Evolutionary conservation across 2,888 invertebrate species (phyloP).

Genomic region (Hoplodrina ambigua): DNA sequence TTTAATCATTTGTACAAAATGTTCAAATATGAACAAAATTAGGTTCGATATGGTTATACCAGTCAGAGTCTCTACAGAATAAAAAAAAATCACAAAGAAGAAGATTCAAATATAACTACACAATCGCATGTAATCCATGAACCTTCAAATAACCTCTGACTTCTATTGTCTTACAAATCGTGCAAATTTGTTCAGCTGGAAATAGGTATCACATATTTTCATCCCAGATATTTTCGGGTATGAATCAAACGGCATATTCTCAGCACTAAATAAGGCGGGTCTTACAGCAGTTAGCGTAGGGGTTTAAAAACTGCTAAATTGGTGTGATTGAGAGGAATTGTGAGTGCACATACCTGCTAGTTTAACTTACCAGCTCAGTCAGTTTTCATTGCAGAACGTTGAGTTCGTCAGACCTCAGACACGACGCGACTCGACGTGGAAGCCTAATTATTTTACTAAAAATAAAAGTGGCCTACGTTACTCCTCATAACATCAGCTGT

Average conservation of each 20-base stretch:
- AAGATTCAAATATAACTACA: background rate
- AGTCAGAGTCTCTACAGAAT: too few species aligned
- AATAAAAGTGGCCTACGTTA: too few species aligned
- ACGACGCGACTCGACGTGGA: too few species aligned
- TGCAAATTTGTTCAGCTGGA: constrained; percentile 1
- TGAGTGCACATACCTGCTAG: constrained; percentile 39
- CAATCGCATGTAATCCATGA: background rate
- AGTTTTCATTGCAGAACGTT: background rate
- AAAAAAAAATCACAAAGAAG: too few species aligned
- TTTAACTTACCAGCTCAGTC: constrained; percentile 1
- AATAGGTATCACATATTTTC: constrained; percentile 4
- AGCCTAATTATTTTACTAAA: too few species aligned
- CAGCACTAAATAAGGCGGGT: constrained; percentile 32
- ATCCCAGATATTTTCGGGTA: constrained; percentile 44
- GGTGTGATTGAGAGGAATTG: constrained; percentile 46
- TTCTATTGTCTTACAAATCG: constrained; percentile 10
- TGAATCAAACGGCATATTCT: constrained; percentile 45
- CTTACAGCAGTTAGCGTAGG: constrained; percentile 39
- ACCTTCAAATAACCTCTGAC: constrained; percentile 6
- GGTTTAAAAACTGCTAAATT: constrained; percentile 56
- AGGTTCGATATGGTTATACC: too few species aligned
- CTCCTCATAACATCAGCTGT: too few species aligned
- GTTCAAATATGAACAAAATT: too few species aligned
- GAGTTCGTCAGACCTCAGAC: too few species aligned
- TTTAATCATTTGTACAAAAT: too few species aligned